These are phyloP conservation scores for Hemiscyllium ocellatum DNA, from an alignment of 2,113 vertebrate genomes.

Conservation along the genomic window DNA sequence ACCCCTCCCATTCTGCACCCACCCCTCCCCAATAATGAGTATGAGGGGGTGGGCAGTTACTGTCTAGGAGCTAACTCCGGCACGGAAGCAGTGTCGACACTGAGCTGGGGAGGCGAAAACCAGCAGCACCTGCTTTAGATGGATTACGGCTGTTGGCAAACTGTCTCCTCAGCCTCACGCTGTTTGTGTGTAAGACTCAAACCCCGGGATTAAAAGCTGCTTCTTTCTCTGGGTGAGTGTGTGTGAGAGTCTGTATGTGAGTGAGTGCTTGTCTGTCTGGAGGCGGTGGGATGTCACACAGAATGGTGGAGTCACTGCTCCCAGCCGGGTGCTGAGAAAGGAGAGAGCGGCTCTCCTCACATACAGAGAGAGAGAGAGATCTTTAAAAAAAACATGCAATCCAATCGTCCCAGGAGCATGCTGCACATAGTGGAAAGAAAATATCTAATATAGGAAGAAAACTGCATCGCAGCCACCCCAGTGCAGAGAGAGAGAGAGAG, in stretches of 20 bases:
- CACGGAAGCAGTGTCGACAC: background rate
- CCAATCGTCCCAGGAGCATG: slow-evolving; percentile 33
- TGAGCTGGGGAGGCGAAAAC: background rate
- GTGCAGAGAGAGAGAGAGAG: background rate
- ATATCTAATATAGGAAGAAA: slow-evolving; percentile 33
- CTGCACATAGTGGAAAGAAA: slow-evolving; percentile 33
- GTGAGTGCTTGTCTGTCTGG: background rate
- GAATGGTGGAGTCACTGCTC: background rate
- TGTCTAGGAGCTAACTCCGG: background rate
- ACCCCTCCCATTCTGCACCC: background rate
- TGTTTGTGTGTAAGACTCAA: background rate
- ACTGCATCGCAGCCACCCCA: slow-evolving; percentile 2
- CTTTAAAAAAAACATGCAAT: slow-evolving; percentile 30
- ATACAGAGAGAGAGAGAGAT: slow-evolving; percentile 2
- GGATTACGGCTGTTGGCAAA: slow-evolving; percentile 25
- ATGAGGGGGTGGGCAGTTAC: background rate
- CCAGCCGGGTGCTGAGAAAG: background rate
- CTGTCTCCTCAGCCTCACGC: background rate
- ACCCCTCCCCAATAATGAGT: too few relatives aligned
- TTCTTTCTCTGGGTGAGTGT: background rate
- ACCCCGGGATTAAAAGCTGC: slow-evolving; percentile 18
- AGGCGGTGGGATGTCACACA: background rate
- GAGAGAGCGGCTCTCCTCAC: background rate
- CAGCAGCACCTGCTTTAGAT: slow-evolving; percentile 18
- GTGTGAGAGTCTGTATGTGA: background rate